Conservation (phyloP, 2,797 vertebrate genomes). For the Oreonectes daqikongensis region DNA sequence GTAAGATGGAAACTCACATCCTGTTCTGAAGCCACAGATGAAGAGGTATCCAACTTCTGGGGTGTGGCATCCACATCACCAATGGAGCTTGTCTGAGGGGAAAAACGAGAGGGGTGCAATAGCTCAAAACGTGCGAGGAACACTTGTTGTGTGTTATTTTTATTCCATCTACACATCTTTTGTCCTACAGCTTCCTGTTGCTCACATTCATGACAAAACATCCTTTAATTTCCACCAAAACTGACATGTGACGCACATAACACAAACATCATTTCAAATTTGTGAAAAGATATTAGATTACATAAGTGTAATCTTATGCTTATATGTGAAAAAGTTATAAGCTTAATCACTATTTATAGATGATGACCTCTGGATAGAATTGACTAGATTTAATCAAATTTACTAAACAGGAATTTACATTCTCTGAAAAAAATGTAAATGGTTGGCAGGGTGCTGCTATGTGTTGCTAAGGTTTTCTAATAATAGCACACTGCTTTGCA, state of each 20-base stretch:
- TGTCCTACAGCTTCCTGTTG: conserved; percentile 1
- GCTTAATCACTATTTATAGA: neutral
- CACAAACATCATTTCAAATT: neutral
- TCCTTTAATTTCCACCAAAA: neutral
- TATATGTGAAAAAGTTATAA: neutral
- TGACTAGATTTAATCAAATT: neutral
- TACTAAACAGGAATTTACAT: too few relatives aligned
- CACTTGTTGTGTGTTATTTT: neutral
- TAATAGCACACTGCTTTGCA: neutral
- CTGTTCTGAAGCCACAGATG: conserved; percentile 74
- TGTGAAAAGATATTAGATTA: neutral
- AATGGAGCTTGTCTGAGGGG: conserved; percentile 80
- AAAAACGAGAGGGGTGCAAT: conserved; percentile 31
- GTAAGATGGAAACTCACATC: conserved; percentile 78
- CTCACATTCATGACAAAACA: neutral
- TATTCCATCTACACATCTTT: neutral
- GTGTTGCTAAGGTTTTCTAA: neutral
- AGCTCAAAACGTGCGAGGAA: neutral
- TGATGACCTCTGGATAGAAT: neutral
- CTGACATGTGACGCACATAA: neutral
- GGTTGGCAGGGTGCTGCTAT: neutral
- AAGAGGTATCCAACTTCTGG: conserved; percentile 76
- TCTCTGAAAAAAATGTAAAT: neutral
- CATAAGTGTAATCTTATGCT: conserved; percentile 2
- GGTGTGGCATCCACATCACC: conserved; percentile 80